Percentiles rank a stretch among this genome's conserved stretches.
Evolutionary conservation across 2,113 vertebrate genomes (phyloP).

Genomic region (Sorex fumeus): DNA sequence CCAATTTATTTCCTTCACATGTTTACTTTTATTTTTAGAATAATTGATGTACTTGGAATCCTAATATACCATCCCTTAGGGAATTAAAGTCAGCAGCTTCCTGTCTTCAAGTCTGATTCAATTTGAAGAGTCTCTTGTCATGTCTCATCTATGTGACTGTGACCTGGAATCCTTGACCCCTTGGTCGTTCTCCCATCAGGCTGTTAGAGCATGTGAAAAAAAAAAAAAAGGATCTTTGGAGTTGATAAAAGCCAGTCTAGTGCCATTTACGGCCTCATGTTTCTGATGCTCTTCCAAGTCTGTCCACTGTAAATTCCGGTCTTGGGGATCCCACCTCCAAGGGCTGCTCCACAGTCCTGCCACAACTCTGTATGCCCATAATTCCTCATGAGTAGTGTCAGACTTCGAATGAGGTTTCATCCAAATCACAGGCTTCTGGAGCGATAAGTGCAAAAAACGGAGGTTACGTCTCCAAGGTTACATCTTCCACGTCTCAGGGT

Average conservation of each 20-base stretch:
- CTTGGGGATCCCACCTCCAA: not conserved
- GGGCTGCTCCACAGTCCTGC: no score
- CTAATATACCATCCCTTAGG: conserved; percentile 71
- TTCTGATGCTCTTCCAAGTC: accelerated
- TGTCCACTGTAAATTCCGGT: not conserved
- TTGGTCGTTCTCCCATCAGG: not conserved
- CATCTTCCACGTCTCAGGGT: no score
- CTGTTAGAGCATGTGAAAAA: no score
- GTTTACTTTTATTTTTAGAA: conserved; percentile 81
- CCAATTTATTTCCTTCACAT: conserved; percentile 77
- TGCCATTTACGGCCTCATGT: not conserved
- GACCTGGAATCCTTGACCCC: not conserved
- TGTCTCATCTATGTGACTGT: not conserved
- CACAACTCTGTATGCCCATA: no score
- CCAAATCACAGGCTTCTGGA: not conserved
- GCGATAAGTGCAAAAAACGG: not conserved
- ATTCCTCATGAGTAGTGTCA: not conserved
- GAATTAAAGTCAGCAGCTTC: conserved; percentile 74
- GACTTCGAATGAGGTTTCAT: not conserved
- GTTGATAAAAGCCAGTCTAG: not conserved
- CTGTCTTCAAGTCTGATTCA: conserved; percentile 74
- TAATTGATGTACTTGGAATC: conserved; percentile 77
- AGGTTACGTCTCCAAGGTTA: not conserved
- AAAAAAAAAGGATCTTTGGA: no score
- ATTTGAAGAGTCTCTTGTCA: conserved; percentile 55